These are phyloP conservation scores for Cephus sareptanus DNA, from an alignment of 2,888 invertebrate species.

Conservation along the genomic window DNA sequence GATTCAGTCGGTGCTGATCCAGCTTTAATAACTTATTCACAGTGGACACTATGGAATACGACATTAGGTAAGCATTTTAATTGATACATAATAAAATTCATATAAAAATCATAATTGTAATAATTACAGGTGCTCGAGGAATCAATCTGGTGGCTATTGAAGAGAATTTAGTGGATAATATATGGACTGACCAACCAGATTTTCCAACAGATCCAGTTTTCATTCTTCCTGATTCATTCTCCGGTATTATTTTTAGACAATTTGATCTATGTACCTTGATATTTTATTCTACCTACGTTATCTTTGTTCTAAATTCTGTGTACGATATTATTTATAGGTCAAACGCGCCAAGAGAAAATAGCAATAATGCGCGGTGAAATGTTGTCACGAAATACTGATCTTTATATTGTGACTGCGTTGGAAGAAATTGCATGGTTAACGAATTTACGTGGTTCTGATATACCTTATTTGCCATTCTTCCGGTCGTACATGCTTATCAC, in stretches of 20 bases:
- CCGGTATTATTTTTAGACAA: slow-evolving; percentile 32
- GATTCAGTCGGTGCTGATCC: slow-evolving; percentile 45
- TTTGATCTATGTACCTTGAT: background rate
- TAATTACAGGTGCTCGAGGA: slow-evolving; percentile 31
- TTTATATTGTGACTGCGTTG: slow-evolving; percentile 64
- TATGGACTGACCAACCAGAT: slow-evolving; percentile 61
- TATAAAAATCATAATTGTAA: background rate
- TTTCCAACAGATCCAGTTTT: slow-evolving; percentile 59
- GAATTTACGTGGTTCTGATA: slow-evolving; percentile 67
- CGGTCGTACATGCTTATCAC: slow-evolving; percentile 50
- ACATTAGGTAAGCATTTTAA: slow-evolving; percentile 20
- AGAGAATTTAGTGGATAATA: slow-evolving; percentile 58
- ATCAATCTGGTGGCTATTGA: slow-evolving; percentile 36
- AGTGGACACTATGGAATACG: slow-evolving; percentile 39
- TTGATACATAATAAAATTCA: background rate
- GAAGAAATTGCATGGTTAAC: slow-evolving; percentile 68
- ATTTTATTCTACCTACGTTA: background rate
- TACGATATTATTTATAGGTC: slow-evolving; percentile 24
- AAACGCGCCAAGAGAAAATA: slow-evolving; percentile 37
- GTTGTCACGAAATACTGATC: slow-evolving; percentile 38
- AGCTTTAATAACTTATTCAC: slow-evolving; percentile 37
- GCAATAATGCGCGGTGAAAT: slow-evolving; percentile 33
- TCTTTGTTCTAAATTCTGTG: background rate
- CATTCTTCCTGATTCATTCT: slow-evolving; percentile 54
- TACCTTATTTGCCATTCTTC: slow-evolving; percentile 63